Evolutionary conservation across 2,113 vertebrate genomes (phyloP), one percentile per base, ranked within the genome.

Genomic region (Climacteris rufus): DNA sequence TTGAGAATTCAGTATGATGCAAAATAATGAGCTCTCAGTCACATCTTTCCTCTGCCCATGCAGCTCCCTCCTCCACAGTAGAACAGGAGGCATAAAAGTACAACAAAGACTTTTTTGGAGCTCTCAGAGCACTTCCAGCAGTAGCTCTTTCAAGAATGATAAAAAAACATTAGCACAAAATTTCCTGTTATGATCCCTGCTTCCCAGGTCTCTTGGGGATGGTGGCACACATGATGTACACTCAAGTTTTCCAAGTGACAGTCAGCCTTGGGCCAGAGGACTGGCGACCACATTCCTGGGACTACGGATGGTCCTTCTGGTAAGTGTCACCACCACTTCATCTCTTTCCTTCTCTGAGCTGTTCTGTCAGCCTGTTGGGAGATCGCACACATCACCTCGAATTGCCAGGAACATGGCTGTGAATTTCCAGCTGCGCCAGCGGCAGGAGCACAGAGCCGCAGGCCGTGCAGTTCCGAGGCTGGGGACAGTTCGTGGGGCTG

Each of bases 151-250:
- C 75, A 76, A 80, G 56, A 78, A 70, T 37, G 60, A 66, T 8
- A 37, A 44, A 77, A 77, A 91, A 63, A 22, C 0, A 6, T 30
- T 42, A 81, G 59, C 90, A 87, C 39, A 89, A 84, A 87, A 69
- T 44, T n/a, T 72, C 53, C 79, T 92, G 16, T 86, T 90, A 25
- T 81, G 27, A 88, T 83, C 93, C 69, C 60, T 96, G 12, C 64
- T 96, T 90, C 90, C 25, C 96, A 99, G 99, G 99, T 92, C 98
- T 99, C 64, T 96, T 99, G 83, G 99, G 99, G 37, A 99, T 99
- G 99, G 99, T 99, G 98, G 99, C 99, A 89, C 99, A 99, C 92
- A 99, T 99, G 99, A 99, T 99, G 98, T 99, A 99, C 84, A 99
- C 98, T 18, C 99, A 99, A 97, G 99, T 99, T 88, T 99, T 99